Base-by-base conservation (phyloP, 2,797 vertebrate genomes). In the Gobio occitaniae region DNA sequence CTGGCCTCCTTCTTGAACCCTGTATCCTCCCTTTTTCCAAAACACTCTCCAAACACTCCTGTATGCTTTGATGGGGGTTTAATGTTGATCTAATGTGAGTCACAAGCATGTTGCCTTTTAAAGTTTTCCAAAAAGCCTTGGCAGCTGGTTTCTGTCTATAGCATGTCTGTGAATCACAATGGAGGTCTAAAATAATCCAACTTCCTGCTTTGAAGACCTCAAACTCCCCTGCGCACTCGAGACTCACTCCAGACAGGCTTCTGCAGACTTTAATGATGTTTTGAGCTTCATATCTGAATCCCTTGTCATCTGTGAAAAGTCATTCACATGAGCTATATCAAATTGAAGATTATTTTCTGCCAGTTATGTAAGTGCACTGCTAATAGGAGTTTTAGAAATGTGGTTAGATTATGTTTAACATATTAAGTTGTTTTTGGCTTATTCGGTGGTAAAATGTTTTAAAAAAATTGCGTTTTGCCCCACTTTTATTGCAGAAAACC, bases 91-190 rank as follows among this genome's bases (percentile, higher is more conserved):
- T 78, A 63, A 54, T 83, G 48, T 86, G 74, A 84, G 65, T 84
- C 75, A 82, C 68, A 48, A 36, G 29, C 63, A 66, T 15, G 61
- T 32, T 21, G n/a, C 13, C 81, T 70, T 70, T 47, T 48, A 70
- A 78, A 78, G 63, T 59, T 41, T n/a, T 17, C 52, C 44, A 17
- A n/a, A 56, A 84, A 25, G 38, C 15, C 38, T 48, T 36, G 44
- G 83, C 63, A 78, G 38, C 16, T 77, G 50, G 15, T 59, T 84
- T 56, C 38, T 84, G 63, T 84, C 82, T 65, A 4, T 61, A 50
- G 19, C 81, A 75, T 83, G 71, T 76, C 63, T 69, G 21, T 84
- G 83, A 84, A 84, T 84, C 75, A 69, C 65, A 84, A 47, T 41
- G 63, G 52, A 59, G 47, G 50, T 17, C 17, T 47, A 29, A 84